Conservation (phyloP, 2,113 vertebrate genomes). For the Suncus etruscus region DNA sequence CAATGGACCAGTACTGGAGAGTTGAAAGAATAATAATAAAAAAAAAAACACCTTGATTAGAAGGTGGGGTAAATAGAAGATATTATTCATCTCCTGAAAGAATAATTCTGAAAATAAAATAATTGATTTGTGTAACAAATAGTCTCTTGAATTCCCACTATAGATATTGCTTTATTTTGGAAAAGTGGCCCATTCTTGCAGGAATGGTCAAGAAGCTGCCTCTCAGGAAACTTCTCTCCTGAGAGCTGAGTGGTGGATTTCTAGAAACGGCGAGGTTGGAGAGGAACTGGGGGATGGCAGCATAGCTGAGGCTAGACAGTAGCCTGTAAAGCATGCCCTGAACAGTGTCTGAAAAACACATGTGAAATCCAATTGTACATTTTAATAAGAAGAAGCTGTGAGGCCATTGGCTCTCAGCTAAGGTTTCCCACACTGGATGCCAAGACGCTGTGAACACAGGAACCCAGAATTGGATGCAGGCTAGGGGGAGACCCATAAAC, state of each 20-base stretch:
- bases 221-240: background rate
- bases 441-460: conserved; percentile 72
- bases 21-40: conserved; percentile 40
- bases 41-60: conserved; percentile 41
- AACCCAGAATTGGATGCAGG: conserved; percentile 75
- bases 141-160: background rate
- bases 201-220: background rate
- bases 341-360: conserved; percentile 72
- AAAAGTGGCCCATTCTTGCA: too few species aligned
- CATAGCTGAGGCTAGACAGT: conserved; percentile 77
- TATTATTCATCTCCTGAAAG: conserved; percentile 58
- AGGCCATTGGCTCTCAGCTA: conserved; percentile 67
- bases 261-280: conserved; percentile 32
- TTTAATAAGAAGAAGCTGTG: conserved; percentile 79
- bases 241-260: conserved; percentile 63
- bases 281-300: conserved; percentile 41
- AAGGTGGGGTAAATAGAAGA: conserved; percentile 46
- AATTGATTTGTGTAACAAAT: conserved; percentile 1
- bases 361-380: conserved; percentile 79
- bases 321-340: conserved; percentile 76
- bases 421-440: conserved; percentile 77
- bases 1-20: background rate
- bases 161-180: background rate
- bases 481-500: conserved; percentile 68
- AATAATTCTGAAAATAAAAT: conserved; percentile 24